These are phyloP conservation scores for Muntiacus reevesi DNA, from an alignment of 2,113 vertebrate genomes.

Conservation along the genomic window DNA sequence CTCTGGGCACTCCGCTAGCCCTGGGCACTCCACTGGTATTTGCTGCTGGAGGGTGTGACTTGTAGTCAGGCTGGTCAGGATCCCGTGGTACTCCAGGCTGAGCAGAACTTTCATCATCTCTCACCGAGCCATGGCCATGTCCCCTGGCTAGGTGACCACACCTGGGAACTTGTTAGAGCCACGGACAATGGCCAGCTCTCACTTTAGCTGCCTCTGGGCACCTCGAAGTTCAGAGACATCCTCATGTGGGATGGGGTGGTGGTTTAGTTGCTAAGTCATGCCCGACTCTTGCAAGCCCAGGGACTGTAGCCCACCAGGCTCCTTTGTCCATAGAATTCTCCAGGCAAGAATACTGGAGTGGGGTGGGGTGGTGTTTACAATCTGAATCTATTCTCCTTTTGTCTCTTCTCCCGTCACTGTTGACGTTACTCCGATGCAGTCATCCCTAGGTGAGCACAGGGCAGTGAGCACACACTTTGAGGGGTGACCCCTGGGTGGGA, in stretches of 20 bases:
- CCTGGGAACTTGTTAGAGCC: background rate
- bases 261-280: background rate
- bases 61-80: background rate
- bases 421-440: background rate
- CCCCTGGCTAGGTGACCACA: background rate
- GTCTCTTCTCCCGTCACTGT: accelerated
- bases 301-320: background rate
- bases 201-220: background rate
- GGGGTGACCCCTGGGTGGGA: background rate
- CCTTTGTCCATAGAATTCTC: background rate
- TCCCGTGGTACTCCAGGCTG: background rate
- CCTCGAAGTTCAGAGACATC: background rate
- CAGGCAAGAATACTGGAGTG: background rate
- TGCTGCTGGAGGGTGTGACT: background rate
- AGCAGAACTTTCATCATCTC: background rate
- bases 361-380: background rate
- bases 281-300: background rate
- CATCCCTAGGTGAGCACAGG: background rate
- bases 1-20: background rate
- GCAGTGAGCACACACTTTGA: background rate
- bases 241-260: background rate
- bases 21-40: too few species aligned
- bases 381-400: background rate
- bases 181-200: background rate
- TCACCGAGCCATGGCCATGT: background rate